Evolutionary conservation across 2,888 invertebrate genomes (phyloP).

Genomic region (Lasioglossum morio): DNA sequence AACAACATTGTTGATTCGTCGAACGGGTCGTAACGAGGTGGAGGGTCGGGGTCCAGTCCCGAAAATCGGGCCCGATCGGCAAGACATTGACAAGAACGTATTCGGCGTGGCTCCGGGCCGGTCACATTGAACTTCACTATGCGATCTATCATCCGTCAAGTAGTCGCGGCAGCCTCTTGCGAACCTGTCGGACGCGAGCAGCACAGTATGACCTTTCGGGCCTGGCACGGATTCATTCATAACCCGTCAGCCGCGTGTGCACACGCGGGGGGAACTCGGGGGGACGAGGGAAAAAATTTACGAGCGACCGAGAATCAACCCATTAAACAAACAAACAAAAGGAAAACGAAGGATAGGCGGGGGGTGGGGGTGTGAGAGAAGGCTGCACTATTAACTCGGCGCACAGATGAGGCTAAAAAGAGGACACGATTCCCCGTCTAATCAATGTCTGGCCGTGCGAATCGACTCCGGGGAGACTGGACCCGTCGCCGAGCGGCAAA

Average conservation of each 20-base stretch:
- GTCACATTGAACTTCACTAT: slow-evolving; percentile 41
- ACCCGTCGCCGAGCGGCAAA: slow-evolving; percentile 39
- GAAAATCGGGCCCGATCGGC: slow-evolving; percentile 25
- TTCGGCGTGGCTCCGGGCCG: neutral
- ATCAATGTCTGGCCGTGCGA: slow-evolving; percentile 44
- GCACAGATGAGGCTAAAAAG: neutral
- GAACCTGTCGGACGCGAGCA: slow-evolving; percentile 32
- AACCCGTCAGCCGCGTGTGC: slow-evolving; percentile 26
- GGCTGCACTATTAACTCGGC: slow-evolving; percentile 3
- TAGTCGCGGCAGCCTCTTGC: neutral
- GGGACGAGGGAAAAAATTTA: neutral
- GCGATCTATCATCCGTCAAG: slow-evolving; percentile 23
- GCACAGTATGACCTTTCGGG: slow-evolving; percentile 37
- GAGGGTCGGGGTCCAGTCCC: slow-evolving; percentile 2
- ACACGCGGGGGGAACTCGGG: neutral
- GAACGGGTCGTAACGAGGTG: slow-evolving; percentile 32
- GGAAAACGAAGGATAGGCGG: too few species aligned
- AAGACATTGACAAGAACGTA: slow-evolving; percentile 22
- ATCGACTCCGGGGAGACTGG: slow-evolving; percentile 23
- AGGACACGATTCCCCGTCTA: neutral
- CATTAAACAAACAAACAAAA: neutral
- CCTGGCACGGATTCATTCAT: slow-evolving; percentile 11
- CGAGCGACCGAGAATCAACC: neutral
- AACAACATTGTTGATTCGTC: slow-evolving; percentile 8
- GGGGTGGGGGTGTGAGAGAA: neutral